These are phyloP conservation scores for Copidosoma floridanum DNA, from an alignment of 1,140 invertebrate species.

Conservation along the genomic window DNA sequence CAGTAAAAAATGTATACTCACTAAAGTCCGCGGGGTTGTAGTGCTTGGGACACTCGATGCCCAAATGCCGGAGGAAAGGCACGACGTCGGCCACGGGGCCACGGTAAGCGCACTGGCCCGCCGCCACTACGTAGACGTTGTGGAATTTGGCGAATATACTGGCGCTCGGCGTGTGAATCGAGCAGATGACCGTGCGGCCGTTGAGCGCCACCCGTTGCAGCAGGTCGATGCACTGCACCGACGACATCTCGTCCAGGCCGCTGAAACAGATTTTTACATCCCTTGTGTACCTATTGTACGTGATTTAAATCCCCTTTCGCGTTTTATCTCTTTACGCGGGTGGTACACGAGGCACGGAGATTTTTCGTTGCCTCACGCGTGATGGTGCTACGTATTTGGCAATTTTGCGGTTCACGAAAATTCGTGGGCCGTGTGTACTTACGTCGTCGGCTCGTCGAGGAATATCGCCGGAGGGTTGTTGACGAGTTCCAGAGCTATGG, in stretches of 20 bases:
- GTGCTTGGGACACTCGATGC: conserved; percentile 70
- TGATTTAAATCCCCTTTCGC: too few species aligned
- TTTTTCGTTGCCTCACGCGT: too few species aligned
- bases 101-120: conserved; percentile 74
- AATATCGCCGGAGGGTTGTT: conserved; percentile 94
- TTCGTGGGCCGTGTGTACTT: too few species aligned
- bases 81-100: conserved; percentile 67
- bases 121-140: conserved; percentile 72
- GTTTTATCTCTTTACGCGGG: too few species aligned
- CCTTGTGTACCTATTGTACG: too few species aligned
- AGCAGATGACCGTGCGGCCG: conserved; percentile 85
- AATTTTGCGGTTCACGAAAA: too few species aligned
- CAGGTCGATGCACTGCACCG: conserved; percentile 71
- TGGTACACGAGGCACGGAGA: too few species aligned
- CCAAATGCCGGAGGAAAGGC: conserved; percentile 66
- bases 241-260: conserved; percentile 75
- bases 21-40: conserved; percentile 83
- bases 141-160: conserved; percentile 75
- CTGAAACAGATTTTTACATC: too few species aligned
- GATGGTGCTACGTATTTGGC: too few species aligned
- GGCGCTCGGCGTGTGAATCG: conserved; percentile 88
- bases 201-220: conserved; percentile 75
- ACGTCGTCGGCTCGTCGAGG: conserved; percentile 82
- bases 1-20: too few species aligned
- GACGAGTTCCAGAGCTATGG: conserved; percentile 88